A percentile compares a stretch with the other conserved stretches of the same genome.
Evolutionary conservation across 1,140 invertebrate genomes (phyloP).

Genomic region (Teleopsis dalmanni): DNA sequence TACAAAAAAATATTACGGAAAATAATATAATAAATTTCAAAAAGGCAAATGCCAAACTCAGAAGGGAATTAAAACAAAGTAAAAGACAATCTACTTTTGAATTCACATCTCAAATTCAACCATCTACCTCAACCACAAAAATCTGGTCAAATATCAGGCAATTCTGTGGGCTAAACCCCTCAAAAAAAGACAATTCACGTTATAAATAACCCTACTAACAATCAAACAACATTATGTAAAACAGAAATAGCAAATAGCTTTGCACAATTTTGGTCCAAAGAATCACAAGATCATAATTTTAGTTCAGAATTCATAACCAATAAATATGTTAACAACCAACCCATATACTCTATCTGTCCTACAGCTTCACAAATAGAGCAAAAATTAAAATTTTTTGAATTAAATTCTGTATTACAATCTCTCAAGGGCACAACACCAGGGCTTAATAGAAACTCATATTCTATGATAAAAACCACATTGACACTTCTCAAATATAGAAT

Average conservation of each 20-base stretch:
- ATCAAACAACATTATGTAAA: not conserved
- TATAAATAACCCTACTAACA: not conserved
- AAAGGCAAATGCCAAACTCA: constrained; percentile 2
- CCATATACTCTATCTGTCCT: not conserved
- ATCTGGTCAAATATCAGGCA: constrained; percentile 14
- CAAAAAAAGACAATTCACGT: constrained; percentile 9
- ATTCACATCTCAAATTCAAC: constrained; percentile 12
- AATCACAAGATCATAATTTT: constrained; percentile 1
- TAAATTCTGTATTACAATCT: not conserved
- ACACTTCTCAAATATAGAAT: not conserved
- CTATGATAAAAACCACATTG: not conserved
- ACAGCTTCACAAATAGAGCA: not conserved
- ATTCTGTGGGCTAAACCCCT: constrained; percentile 10
- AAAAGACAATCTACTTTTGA: constrained; percentile 11
- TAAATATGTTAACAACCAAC: not conserved
- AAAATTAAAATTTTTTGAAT: not conserved
- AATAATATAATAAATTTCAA: constrained; percentile 1
- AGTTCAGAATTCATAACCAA: not conserved
- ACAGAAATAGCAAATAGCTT: not conserved
- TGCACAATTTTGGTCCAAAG: not conserved
- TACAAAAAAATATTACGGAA: not conserved
- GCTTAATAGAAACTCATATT: not conserved
- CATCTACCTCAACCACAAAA: constrained; percentile 5
- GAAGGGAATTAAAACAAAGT: constrained; percentile 9
- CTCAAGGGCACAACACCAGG: constrained; percentile 3